phyloP scores from a whole-genome alignment of 2,113 vertebrate genomes.

The Apodemus sylvaticus region DNA sequence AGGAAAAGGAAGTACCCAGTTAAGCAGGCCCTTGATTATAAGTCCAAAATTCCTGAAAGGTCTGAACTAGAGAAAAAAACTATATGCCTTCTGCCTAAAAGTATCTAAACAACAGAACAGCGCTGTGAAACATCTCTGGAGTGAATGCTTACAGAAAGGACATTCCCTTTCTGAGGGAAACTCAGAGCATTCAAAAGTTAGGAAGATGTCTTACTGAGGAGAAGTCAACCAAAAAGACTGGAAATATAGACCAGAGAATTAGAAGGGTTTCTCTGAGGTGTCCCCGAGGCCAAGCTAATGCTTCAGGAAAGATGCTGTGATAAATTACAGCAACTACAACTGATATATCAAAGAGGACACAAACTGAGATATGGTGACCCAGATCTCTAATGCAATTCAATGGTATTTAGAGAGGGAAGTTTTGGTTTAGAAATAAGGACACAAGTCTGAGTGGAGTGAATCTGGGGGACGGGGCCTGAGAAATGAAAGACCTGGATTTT shows the following conservation, averaged over 20 bases:
- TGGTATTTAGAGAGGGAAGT: not conserved
- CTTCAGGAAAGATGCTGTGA: not conserved
- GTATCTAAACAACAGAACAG: not conserved
- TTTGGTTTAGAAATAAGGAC: not conserved
- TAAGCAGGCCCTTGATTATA: not conserved
- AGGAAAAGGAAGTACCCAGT: not conserved
- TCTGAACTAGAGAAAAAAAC: not conserved
- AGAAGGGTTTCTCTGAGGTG: not conserved
- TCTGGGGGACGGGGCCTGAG: not conserved
- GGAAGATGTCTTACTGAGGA: not conserved
- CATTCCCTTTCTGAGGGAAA: not conserved
- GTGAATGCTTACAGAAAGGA: not conserved
- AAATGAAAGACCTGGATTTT: not conserved
- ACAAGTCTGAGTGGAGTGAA: not conserved
- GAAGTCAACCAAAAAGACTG: not conserved
- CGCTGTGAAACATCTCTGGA: not conserved
- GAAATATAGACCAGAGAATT: not conserved
- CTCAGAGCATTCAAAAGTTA: not conserved
- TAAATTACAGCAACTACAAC: not conserved
- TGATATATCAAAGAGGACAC: not conserved
- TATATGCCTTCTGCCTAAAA: not conserved
- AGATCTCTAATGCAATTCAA: not conserved
- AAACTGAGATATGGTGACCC: not conserved
- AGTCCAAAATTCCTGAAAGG: not conserved
- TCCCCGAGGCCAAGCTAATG: not conserved